These are phyloP conservation scores for Tricholauxania praeusta DNA, from an alignment of 2,888 invertebrate species.

Conservation along the genomic window DNA sequence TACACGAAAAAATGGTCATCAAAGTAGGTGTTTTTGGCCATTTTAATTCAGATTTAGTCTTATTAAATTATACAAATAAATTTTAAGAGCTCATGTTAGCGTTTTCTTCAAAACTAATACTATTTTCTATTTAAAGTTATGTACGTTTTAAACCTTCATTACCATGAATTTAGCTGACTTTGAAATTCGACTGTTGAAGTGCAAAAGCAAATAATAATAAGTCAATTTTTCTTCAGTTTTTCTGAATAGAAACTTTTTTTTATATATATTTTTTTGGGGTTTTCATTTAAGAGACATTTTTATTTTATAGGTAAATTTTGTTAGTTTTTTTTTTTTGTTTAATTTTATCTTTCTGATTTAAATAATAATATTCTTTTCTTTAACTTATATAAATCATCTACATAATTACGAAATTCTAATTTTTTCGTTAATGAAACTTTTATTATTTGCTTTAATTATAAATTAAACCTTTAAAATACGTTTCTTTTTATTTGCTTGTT, in stretches of 20 bases:
- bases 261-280: slow-evolving; percentile 33
- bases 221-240: slow-evolving; percentile 36
- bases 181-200: too few relatives aligned
- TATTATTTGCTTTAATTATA: slow-evolving; percentile 1
- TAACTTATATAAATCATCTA: slow-evolving; percentile 28
- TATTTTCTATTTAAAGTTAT: too few relatives aligned
- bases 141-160: too few relatives aligned
- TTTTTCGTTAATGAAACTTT: slow-evolving; percentile 20
- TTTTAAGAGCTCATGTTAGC: too few relatives aligned
- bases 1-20: too few relatives aligned
- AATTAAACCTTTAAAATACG: slow-evolving; percentile 12
- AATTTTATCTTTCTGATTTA: slow-evolving; percentile 26
- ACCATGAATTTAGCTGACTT: too few relatives aligned
- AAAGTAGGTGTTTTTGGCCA: too few relatives aligned
- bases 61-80: too few relatives aligned
- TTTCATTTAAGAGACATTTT: slow-evolving; percentile 31
- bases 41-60: too few relatives aligned
- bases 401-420: slow-evolving; percentile 23
- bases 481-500: slow-evolving; percentile 22
- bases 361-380: slow-evolving; percentile 8
- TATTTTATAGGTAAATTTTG: slow-evolving; percentile 24
- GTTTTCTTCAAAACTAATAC: too few relatives aligned
- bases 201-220: slow-evolving; percentile 24
- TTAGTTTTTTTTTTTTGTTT: slow-evolving; percentile 24
- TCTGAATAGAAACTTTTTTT: slow-evolving; percentile 39